phyloP scores from a whole-genome alignment of 1,140 invertebrate genomes.

The Artemia franciscana region DNA sequence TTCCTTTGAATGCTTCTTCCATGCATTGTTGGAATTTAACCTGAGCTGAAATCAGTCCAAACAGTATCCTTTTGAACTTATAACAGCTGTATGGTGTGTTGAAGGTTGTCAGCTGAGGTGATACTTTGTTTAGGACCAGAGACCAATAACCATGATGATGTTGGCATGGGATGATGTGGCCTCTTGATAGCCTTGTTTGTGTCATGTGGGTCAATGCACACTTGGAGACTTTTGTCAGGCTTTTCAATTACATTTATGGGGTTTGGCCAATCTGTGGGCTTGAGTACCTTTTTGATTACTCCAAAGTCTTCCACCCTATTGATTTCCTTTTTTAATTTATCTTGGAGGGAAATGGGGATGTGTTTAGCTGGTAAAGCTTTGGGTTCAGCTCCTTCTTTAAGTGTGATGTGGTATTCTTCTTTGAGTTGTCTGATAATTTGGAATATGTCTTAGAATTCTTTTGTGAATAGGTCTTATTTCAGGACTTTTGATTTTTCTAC shows the following conservation, averaged over 20 bases:
- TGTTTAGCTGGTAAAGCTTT: background rate
- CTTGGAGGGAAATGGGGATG: background rate
- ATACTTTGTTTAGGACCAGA: no score
- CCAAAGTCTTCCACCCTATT: background rate
- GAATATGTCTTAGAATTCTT: background rate
- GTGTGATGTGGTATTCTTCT: background rate
- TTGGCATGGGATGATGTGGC: no score
- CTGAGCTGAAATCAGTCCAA: no score
- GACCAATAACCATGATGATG: no score
- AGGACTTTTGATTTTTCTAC: no score
- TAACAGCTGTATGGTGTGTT: no score
- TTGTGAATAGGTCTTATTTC: no score
- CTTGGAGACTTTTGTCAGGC: background rate
- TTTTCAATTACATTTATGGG: background rate
- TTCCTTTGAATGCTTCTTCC: no score
- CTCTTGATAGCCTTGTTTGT: no score
- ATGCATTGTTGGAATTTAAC: no score
- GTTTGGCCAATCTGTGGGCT: background rate
- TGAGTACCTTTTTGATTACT: background rate
- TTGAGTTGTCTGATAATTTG: background rate
- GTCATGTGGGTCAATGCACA: background rate
- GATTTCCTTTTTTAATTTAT: background rate
- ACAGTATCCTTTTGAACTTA: no score
- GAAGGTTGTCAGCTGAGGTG: no score
- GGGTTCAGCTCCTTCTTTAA: background rate